phyloP scores from a whole-genome alignment of 1,140 invertebrate species.

The Drosophila jambulina region DNA sequence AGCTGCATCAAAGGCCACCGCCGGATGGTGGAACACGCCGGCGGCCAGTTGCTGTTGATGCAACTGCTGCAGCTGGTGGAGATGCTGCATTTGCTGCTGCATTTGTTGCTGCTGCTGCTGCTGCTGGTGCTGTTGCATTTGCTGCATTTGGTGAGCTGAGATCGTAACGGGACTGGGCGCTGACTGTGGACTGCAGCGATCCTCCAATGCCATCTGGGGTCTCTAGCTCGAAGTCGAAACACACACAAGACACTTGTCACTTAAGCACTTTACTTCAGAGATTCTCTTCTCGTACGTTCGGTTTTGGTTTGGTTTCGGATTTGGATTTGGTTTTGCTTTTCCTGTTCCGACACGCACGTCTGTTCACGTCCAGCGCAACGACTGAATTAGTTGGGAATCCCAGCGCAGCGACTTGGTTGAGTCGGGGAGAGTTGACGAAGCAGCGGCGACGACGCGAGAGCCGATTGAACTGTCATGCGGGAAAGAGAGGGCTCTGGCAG shows the following conservation, averaged over 20 bases:
- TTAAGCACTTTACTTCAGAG: constrained; percentile 33
- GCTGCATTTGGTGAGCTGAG: constrained; percentile 27
- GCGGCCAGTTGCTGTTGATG: constrained; percentile 80
- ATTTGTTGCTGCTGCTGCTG: constrained; percentile 67
- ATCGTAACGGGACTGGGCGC: constrained; percentile 85
- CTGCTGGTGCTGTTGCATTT: constrained; percentile 43
- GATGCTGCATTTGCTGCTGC: constrained; percentile 78
- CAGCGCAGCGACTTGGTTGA: constrained; percentile 28
- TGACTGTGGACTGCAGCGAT: constrained; percentile 87
- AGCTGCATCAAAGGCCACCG: constrained; percentile 63
- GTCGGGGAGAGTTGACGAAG: constrained; percentile 69
- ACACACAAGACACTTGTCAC: constrained; percentile 47
- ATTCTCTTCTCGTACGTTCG: constrained; percentile 17
- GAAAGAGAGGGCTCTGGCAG: constrained; percentile 31
- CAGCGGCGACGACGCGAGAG: constrained; percentile 50
- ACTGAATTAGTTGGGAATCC: constrained; percentile 83
- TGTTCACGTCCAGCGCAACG: constrained; percentile 84
- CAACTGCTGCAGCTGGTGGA: constrained; percentile 79
- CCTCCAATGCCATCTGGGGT: constrained; percentile 87
- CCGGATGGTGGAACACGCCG: constrained; percentile 78
- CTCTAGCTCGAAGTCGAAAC: constrained; percentile 1
- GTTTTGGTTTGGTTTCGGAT: constrained; percentile 23
- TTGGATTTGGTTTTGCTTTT: constrained; percentile 20
- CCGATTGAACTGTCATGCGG: constrained; percentile 80
- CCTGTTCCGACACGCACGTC: constrained; percentile 73